These are phyloP conservation scores for Bubo bubo DNA, from an alignment of 2,113 vertebrate genomes.

Conservation along the genomic window DNA sequence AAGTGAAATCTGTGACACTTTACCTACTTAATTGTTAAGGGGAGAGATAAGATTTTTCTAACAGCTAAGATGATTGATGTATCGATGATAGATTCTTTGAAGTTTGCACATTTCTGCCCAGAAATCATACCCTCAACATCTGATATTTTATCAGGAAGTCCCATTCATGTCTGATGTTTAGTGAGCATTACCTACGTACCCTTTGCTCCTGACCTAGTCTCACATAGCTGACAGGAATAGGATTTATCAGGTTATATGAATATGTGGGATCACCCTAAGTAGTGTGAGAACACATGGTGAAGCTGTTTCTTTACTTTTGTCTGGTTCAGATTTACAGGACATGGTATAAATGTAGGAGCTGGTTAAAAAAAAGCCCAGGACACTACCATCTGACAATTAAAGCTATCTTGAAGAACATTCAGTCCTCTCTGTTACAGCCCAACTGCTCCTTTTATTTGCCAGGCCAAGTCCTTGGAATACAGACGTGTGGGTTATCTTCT, in stretches of 20 bases:
- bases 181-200: not conserved
- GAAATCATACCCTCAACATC: not conserved
- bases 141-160: not conserved
- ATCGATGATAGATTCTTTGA: not conserved
- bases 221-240: not conserved
- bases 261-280: not conserved
- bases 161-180: not conserved
- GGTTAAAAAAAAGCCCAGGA: not conserved
- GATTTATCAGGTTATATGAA: not conserved
- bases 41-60: not conserved
- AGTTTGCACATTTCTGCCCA: not conserved
- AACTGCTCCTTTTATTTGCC: not conserved
- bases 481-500: not conserved
- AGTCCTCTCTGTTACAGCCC: not conserved
- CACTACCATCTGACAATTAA: not conserved
- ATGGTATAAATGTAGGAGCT: not conserved
- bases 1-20: not conserved
- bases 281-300: not conserved
- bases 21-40: not conserved
- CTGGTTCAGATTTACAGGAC: not conserved
- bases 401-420: not conserved
- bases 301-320: not conserved
- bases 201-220: not conserved
- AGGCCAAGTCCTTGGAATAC: not conserved
- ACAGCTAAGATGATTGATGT: not conserved